Evolutionary conservation across 2,113 vertebrate genomes (phyloP).

Genomic region (Grus americana): DNA sequence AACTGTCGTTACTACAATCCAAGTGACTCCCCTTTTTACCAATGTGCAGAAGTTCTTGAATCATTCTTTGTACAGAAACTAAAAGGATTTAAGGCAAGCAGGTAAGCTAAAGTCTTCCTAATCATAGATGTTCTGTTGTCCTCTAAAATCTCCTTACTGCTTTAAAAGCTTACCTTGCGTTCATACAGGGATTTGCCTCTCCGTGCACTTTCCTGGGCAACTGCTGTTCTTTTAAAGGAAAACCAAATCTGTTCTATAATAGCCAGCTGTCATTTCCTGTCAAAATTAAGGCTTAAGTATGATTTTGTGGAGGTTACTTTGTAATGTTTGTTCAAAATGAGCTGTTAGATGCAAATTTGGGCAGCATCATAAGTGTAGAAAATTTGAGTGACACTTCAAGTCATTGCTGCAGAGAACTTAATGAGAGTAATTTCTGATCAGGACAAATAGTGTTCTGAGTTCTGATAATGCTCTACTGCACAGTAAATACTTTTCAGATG

Average conservation of each 20-base stretch:
- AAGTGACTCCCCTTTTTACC: conserved; percentile 96
- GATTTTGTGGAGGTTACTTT: not conserved
- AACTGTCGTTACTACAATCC: conserved; percentile 99
- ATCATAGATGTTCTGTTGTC: not conserved
- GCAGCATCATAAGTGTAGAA: not conserved
- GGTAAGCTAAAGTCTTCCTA: conserved; percentile 76
- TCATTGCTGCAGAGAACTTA: not conserved
- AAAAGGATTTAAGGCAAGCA: conserved; percentile 99
- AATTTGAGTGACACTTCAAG: not conserved
- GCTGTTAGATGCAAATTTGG: not conserved
- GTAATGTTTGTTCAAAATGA: not conserved
- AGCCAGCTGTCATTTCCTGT: not conserved
- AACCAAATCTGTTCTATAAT: not conserved
- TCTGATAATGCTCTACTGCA: not conserved
- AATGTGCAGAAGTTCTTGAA: conserved; percentile 97
- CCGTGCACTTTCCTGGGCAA: accelerated
- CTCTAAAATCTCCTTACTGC: not conserved
- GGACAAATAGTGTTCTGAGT: not conserved
- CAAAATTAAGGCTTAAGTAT: not conserved
- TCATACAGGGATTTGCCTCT: not conserved
- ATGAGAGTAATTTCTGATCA: not conserved
- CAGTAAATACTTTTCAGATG: not conserved
- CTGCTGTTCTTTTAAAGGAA: not conserved
- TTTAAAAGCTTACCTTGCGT: not conserved
- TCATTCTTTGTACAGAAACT: conserved; percentile 99